Base-by-base conservation (phyloP, 2,797 vertebrate species). In the Protonibea diacanthus region DNA sequence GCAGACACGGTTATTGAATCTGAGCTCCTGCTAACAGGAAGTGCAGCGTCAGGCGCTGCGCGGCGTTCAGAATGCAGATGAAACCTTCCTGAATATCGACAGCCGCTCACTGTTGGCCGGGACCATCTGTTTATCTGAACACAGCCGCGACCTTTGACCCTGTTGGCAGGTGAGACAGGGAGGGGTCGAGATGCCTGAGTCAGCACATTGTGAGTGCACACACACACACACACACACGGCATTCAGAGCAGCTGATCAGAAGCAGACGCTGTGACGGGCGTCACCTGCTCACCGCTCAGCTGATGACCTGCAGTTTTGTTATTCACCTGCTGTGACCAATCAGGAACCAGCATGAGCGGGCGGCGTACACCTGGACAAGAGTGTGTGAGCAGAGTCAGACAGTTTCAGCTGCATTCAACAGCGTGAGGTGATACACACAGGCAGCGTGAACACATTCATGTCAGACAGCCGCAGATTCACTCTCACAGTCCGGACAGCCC, bases 121-220 rank as follows among this genome's bases (percentile, higher is more conserved):
- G 33, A 58, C 9, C 1, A 51, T 67, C 53, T 84, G 81, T 89
- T 92, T 90, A 86, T 90, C 84, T 82, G 78, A 75, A 61, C 2
- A 52, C 80, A 61, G 59, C 75, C 44, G 21, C 10, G 56, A 90
- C 84, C 90, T 91, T 78, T 87, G 91, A 89, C 89, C 86, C 64
- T 5, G n/a, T 38, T 89, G 89, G 88, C 84, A 78, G 79, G 76
- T 80, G 74, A 83, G 69, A 78, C 49, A 27, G 57, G 71, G 42
- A 63, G 64, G 63, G 7, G 17, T 62, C 10, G 27, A 52, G 62
- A 78, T 5, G 75, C 6, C 74, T 1, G 76, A 86, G 80, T 90
- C 87, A 86, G 85, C 87, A 78, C 49, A 79, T 49, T 57, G n/a
- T 49, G 10, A 11, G 3, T 8, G 9, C 47, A 17, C 15, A 23